Base-by-base conservation (phyloP, 2,888 invertebrate species). In the Lymantria dispar region DNA sequence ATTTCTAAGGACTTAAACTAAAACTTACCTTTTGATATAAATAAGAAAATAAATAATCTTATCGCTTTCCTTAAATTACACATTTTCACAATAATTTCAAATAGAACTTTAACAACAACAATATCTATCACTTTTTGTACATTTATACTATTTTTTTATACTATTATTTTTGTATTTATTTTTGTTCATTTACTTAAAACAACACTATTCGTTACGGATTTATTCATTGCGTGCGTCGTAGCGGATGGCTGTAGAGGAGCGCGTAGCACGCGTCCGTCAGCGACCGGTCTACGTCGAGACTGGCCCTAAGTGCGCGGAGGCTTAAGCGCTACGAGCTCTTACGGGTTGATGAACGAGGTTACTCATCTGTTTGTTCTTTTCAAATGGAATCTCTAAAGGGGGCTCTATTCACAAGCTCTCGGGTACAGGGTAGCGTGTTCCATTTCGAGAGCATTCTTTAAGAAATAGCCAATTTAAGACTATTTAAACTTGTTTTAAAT, bases 361-460 rank as follows among this genome's bases (percentile, higher is more conserved):
- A 72, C 72, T 73, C 73, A 72, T 78, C 72, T 76, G 78, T 77
- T 78, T 77, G 73, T 72, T 75, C 68, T 71, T 71, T 75, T 72
- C 70, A 72, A 76, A 76, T 66, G 68, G 65, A 74, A 68, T 68
- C 69, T 71, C 67, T 66, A 62, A 68, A 64, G 59, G 66, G n/a
- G 56, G 66, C 61, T 68, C 72, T 67, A 75, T 77, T 75, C 70
- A 72, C 68, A 67, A 65, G 62, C 66, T 48, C 63, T 62, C 67
- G 68, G 10, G 1, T 33, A 70, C 68, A 62, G 60, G 61, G 58
- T 56, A 60, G 57, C 67, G 55, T 62, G 63, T 69, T 58, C 62
- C 53, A 63, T 63, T 71, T 71, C 48, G 48, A 48, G 57, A 53
- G 52, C 49, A 58, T 50, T 63, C 47, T 54, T 45, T 14, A 49